A percentile compares a stretch with the other conserved stretches of the same genome.
Evolutionary conservation across 2,888 invertebrate species (phyloP).

Genomic region (Pandemis corylana): DNA sequence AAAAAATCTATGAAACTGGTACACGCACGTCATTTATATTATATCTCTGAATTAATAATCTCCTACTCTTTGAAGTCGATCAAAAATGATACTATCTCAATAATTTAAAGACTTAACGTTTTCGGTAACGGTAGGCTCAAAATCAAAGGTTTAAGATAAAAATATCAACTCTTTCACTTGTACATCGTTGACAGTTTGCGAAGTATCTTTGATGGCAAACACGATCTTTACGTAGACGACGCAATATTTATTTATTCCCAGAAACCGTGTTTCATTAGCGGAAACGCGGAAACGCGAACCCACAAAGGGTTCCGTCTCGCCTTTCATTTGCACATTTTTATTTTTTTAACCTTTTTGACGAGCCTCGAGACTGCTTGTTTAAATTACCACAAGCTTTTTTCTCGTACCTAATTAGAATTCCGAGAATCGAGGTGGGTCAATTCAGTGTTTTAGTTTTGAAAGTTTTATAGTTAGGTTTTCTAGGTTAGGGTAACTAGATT

Average conservation of each 20-base stretch:
- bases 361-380: background rate
- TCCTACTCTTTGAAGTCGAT: too few species aligned
- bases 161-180: too few species aligned
- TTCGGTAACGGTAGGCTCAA: too few species aligned
- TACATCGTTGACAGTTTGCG: background rate
- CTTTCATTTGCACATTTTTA: slow-evolving; percentile 9
- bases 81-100: too few species aligned
- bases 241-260: background rate
- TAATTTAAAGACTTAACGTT: too few species aligned
- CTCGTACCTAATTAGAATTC: background rate
- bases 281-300: background rate
- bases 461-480: too few species aligned
- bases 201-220: background rate
- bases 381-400: background rate
- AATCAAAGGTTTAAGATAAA: too few species aligned
- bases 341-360: slow-evolving; percentile 1
- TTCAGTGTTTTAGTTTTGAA: too few species aligned
- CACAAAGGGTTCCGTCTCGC: background rate
- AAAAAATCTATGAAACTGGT: too few species aligned
- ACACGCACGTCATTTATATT: too few species aligned
- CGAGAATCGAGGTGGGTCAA: background rate
- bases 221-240: background rate
- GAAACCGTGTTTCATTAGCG: background rate
- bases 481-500: too few species aligned
- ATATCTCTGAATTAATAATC: too few species aligned